These are phyloP conservation scores for Piscicola geometra DNA, from an alignment of 2,888 invertebrate species.

Conservation along the genomic window DNA sequence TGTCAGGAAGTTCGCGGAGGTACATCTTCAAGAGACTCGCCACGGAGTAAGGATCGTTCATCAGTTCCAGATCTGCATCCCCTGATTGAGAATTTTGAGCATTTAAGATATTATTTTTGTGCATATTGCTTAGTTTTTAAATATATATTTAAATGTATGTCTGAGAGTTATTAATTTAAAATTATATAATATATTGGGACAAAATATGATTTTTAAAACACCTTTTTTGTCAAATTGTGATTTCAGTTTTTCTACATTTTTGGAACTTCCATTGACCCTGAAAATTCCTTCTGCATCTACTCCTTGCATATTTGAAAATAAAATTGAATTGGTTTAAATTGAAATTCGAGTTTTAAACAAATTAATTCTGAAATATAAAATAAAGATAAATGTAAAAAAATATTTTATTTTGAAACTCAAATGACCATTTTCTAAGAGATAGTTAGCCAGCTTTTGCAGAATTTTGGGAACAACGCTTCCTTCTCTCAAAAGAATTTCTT, in stretches of 20 bases:
- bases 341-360: neutral
- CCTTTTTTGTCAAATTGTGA: conserved; percentile 60
- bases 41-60: conserved; percentile 60
- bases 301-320: conserved; percentile 47
- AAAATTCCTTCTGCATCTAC: conserved; percentile 59
- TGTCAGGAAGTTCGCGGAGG: conserved; percentile 59
- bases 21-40: conserved; percentile 62
- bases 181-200: neutral
- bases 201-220: no score
- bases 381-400: no score
- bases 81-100: neutral
- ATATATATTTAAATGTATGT: no score
- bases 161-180: neutral
- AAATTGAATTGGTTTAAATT: neutral
- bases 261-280: conserved; percentile 60
- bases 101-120: no score
- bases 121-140: no score
- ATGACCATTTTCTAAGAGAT: conserved; percentile 41
- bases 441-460: conserved; percentile 42
- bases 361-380: no score
- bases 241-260: conserved; percentile 59
- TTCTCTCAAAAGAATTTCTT: conserved; percentile 41
- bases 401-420: no score
- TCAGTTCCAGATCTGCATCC: conserved; percentile 59
- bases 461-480: conserved; percentile 42